phyloP scores from a whole-genome alignment of 2,797 vertebrate species.

The Tokudaia tokunoshimensis region DNA sequence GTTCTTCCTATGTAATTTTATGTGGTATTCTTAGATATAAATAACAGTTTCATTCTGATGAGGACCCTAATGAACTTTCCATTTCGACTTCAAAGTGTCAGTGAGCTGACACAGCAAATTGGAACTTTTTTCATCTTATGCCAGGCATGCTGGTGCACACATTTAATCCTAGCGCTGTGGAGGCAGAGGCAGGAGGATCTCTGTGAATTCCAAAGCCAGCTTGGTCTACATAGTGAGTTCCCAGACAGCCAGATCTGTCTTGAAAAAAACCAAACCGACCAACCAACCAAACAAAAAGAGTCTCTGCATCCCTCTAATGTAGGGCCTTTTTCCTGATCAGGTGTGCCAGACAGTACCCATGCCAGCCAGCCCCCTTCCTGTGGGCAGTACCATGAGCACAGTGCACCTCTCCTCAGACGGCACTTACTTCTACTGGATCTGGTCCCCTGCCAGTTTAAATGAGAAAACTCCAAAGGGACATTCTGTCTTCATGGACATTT shows the following conservation, averaged over 20 bases:
- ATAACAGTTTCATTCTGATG: conserved; percentile 29
- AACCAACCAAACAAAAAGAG: neutral
- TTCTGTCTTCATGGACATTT: conserved; percentile 99
- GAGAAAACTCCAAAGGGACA: conserved; percentile 99
- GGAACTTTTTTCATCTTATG: neutral
- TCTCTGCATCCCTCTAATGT: neutral
- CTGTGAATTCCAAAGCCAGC: neutral
- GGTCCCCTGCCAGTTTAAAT: conserved; percentile 98
- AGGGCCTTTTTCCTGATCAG: conserved; percentile 85
- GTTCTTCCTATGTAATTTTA: conserved; percentile 15
- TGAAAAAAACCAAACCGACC: neutral
- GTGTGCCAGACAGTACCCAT: conserved; percentile 96
- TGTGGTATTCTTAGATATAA: conserved; percentile 43
- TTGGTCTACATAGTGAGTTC: neutral
- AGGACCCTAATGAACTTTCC: conserved; percentile 15
- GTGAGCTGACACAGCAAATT: neutral
- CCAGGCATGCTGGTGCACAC: neutral
- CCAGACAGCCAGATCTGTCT: neutral
- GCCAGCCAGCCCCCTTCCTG: conserved; percentile 96
- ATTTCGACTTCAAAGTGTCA: conserved; percentile 10
- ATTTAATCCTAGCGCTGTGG: neutral
- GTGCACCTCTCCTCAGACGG: conserved; percentile 98
- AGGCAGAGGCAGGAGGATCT: neutral
- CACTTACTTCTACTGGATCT: conserved; percentile 98
- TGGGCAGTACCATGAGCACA: conserved; percentile 97